Evolutionary conservation across 2,888 invertebrate species (phyloP).

Genomic region (Druceiella hillmani): DNA sequence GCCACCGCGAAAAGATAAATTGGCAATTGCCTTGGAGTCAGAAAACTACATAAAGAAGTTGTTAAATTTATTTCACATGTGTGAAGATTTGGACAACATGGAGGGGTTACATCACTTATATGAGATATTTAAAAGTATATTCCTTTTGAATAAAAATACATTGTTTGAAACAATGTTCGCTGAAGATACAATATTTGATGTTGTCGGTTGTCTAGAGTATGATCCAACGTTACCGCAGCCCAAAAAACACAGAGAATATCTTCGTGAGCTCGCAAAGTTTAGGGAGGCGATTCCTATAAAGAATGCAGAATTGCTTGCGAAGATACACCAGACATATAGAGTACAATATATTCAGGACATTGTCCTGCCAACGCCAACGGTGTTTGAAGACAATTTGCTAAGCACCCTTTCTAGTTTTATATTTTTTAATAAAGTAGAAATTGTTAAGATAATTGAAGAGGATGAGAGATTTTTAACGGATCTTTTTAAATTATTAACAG

Average conservation of each 20-base stretch:
- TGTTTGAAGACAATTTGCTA: conserved; percentile 98
- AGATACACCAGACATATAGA: conserved; percentile 99
- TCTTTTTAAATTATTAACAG: conserved; percentile 88
- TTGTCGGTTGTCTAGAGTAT: conserved; percentile 97
- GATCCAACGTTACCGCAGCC: conserved; percentile 84
- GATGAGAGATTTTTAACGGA: conserved; percentile 96
- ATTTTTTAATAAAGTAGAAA: conserved; percentile 99
- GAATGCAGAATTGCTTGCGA: conserved; percentile 89
- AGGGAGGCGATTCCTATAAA: conserved; percentile 93
- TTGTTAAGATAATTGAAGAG: conserved; percentile 95
- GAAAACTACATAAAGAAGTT: conserved; percentile 95
- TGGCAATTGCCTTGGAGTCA: conserved; percentile 87
- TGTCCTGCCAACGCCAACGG: conserved; percentile 96
- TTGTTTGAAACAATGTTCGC: conserved; percentile 97
- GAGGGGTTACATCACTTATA: conserved; percentile 94
- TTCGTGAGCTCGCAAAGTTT: conserved; percentile 87
- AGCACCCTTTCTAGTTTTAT: conserved; percentile 97
- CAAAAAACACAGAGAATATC: conserved; percentile 93
- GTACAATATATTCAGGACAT: conserved; percentile 99
- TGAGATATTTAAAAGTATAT: conserved; percentile 98
- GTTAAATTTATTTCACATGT: conserved; percentile 91
- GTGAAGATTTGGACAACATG: conserved; percentile 93
- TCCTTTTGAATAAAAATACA: conserved; percentile 95
- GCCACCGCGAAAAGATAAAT: conserved; percentile 88
- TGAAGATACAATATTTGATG: conserved; percentile 94